Conservation (phyloP, 2,113 vertebrate species). For the Riparia riparia region DNA sequence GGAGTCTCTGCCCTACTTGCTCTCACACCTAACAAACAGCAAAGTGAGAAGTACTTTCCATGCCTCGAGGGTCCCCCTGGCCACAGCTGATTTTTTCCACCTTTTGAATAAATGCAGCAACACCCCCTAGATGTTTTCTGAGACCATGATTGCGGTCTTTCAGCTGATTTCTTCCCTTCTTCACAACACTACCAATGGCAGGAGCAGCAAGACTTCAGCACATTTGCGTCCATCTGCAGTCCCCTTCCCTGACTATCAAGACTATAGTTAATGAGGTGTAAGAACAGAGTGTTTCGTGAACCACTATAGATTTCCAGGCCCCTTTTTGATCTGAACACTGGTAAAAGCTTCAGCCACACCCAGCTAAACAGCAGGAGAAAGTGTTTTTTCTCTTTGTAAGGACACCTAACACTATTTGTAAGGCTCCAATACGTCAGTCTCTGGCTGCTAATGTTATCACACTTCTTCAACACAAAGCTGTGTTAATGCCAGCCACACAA, state of each 20-base stretch:
- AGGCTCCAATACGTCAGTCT: neutral
- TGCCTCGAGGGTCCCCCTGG: neutral
- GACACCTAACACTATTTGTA: neutral
- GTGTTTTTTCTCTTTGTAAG: neutral
- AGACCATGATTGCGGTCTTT: neutral
- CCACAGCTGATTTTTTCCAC: neutral
- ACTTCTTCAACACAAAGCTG: neutral
- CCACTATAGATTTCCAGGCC: neutral
- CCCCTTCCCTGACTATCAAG: neutral
- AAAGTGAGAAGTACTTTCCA: accelerated
- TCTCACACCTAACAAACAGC: neutral
- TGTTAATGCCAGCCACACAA: neutral
- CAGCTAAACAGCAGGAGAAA: neutral
- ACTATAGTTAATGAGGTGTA: neutral
- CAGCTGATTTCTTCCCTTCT: neutral
- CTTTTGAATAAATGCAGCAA: neutral
- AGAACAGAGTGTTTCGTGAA: neutral
- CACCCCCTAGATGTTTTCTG: neutral
- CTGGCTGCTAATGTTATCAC: neutral
- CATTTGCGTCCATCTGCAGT: neutral
- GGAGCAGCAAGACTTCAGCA: neutral
- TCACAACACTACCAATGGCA: neutral
- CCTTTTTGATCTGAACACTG: neutral
- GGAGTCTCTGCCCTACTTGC: neutral
- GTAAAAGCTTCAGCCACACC: neutral